phyloP scores from a whole-genome alignment of 2,113 vertebrate genomes.

The Hippocampus comes region DNA sequence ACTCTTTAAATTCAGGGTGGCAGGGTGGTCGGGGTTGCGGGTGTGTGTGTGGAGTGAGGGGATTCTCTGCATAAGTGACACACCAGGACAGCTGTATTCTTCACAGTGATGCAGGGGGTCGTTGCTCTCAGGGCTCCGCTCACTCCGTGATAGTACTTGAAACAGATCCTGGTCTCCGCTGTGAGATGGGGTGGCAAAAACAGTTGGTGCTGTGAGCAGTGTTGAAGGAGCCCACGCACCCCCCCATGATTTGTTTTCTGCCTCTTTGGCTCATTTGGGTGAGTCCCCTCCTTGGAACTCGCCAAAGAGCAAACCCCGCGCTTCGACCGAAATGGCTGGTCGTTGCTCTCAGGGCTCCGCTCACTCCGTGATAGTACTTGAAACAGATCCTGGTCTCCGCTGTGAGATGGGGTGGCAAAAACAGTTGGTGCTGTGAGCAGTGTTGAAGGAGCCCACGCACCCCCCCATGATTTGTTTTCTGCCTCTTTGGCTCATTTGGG shows the following conservation, averaged over 20 bases:
- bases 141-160: slow-evolving; percentile 97
- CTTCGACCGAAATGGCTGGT: slow-evolving; percentile 53
- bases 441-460: neutral
- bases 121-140: slow-evolving; percentile 93
- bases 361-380: slow-evolving; percentile 97
- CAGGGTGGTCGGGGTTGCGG: no score
- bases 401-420: slow-evolving; percentile 57
- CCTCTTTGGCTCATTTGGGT: neutral
- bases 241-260: neutral
- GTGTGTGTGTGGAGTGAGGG: no score
- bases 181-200: slow-evolving; percentile 39
- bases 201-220: neutral
- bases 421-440: neutral
- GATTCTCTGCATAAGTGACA: neutral
- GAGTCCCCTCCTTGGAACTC: no score
- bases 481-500: neutral
- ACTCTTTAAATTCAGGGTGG: neutral
- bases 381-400: slow-evolving; percentile 99
- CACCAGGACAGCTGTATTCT: slow-evolving; percentile 91
- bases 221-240: neutral
- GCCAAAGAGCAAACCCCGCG: no score
- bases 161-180: slow-evolving; percentile 98
- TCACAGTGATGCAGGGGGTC: slow-evolving; percentile 96
- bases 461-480: neutral
- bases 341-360: slow-evolving; percentile 90